A percentile compares a stretch with the other conserved stretches of the same genome.
Evolutionary conservation across 2,797 vertebrate genomes (phyloP).

Genomic region (Limnodromus scolopaceus): DNA sequence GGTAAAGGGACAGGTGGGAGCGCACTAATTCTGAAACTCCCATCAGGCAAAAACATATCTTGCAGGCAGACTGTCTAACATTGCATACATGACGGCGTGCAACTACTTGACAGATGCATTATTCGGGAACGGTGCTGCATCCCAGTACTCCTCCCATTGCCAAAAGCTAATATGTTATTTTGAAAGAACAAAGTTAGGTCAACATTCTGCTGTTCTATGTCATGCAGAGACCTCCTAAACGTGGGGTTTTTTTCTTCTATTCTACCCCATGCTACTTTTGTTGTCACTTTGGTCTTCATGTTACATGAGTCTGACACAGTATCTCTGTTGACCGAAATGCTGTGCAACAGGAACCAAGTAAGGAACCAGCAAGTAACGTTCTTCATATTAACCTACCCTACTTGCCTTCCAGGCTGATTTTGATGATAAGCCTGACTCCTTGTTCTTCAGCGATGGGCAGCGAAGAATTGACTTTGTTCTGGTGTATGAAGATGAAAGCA

Average conservation of each 20-base stretch:
- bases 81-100: background rate
- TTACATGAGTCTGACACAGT: background rate
- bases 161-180: background rate
- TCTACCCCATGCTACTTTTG: background rate
- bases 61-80: background rate
- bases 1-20: background rate
- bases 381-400: background rate
- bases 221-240: background rate
- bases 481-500: conserved; percentile 91
- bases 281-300: background rate
- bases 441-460: conserved; percentile 91
- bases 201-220: background rate
- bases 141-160: background rate
- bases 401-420: conserved; percentile 85
- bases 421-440: conserved; percentile 84
- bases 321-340: background rate
- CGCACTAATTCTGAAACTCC: background rate
- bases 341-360: background rate
- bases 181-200: background rate
- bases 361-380: background rate
- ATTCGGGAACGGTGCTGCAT: background rate
- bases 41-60: background rate
- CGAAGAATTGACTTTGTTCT: conserved; percentile 91
- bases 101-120: background rate
- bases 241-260: background rate